phyloP scores from a whole-genome alignment of 2,888 invertebrate genomes.

The Periphyllus acericola region DNA sequence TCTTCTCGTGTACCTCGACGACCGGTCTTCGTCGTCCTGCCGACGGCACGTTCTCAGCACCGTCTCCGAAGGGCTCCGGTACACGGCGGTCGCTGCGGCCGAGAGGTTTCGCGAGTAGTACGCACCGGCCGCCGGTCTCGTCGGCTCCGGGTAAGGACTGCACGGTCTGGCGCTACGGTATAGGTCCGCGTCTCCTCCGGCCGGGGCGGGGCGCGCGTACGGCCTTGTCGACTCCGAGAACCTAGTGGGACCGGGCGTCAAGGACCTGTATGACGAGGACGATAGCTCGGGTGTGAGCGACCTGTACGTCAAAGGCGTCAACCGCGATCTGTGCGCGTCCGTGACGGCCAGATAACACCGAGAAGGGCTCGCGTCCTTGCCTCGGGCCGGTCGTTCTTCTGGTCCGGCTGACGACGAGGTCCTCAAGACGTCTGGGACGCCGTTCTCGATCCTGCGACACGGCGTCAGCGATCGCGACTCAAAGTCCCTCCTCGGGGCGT shows the following conservation, averaged over 20 bases:
- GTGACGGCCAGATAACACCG: conserved; percentile 8
- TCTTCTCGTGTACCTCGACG: not conserved
- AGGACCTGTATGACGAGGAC: not conserved
- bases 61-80: conserved; percentile 31
- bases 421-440: not conserved
- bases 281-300: too few relatives aligned
- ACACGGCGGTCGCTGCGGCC: not conserved
- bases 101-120: not conserved
- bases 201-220: too few relatives aligned
- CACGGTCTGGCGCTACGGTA: not conserved
- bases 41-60: not conserved
- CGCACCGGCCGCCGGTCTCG: not conserved
- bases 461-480: not conserved
- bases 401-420: not conserved
- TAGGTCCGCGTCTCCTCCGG: too few relatives aligned
- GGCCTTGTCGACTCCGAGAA: not conserved
- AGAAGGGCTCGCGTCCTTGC: not conserved
- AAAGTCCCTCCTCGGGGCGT: not conserved
- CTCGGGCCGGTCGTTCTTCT: not conserved
- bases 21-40: not conserved
- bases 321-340: not conserved
- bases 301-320: not conserved
- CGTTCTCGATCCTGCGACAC: not conserved
- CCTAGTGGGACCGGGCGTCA: not conserved
- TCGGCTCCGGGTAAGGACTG: not conserved